Percentiles rank a stretch among this genome's conserved stretches.
Evolutionary conservation across 2,888 invertebrate species (phyloP).

Genomic region (Cheilosia vernalis): DNA sequence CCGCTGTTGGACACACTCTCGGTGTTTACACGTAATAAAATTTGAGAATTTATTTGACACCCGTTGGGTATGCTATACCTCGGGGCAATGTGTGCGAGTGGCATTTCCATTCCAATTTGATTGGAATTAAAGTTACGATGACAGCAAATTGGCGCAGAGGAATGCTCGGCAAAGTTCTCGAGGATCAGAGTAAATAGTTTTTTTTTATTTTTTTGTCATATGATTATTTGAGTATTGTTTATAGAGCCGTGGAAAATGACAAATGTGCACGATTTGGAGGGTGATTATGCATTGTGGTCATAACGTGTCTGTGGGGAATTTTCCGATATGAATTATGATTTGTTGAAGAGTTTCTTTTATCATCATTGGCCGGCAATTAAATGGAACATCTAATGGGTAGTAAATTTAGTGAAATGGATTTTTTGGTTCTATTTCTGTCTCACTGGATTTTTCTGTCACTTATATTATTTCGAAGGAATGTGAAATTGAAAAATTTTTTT

Average conservation of each 20-base stretch:
- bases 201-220: constrained; percentile 1
- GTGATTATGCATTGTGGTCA: constrained; percentile 7
- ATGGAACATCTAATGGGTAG: not conserved
- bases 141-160: constrained; percentile 43
- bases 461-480: not conserved
- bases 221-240: constrained; percentile 20
- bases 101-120: constrained; percentile 38
- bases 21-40: constrained; percentile 79
- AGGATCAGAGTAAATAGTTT: constrained; percentile 19
- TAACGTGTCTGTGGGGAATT: constrained; percentile 4
- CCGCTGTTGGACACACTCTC: constrained; percentile 72
- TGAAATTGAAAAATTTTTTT: not conserved
- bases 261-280: constrained; percentile 13
- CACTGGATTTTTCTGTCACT: not conserved
- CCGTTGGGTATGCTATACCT: constrained; percentile 7
- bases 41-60: constrained; percentile 79
- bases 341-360: not conserved
- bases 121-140: constrained; percentile 41
- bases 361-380: not conserved
- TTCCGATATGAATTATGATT: constrained; percentile 30
- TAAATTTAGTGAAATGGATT: not conserved
- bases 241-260: constrained; percentile 18
- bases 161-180: not conserved
- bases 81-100: constrained; percentile 7
- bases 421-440: not conserved